Percentiles rank a stretch among this genome's conserved stretches.
Evolutionary conservation across 92 coral and sea anemone species (phyloP).

Genomic region (Porites divaricata): DNA sequence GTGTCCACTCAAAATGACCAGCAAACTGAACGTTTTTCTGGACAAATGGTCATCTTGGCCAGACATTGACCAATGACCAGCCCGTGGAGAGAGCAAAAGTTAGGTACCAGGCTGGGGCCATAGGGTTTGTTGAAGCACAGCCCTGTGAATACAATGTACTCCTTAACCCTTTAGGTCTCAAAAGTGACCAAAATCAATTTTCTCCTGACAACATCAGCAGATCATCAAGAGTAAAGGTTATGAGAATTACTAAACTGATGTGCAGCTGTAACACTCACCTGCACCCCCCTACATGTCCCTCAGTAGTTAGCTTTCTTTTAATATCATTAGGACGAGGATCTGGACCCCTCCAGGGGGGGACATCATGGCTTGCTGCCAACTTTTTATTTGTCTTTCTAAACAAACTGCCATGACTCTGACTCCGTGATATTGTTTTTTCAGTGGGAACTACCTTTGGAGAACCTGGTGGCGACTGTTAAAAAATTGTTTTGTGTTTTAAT

Average conservation of each 20-base stretch:
- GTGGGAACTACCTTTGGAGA: conserved; percentile 29
- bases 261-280: conserved; percentile 34
- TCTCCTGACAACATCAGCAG: too few species aligned
- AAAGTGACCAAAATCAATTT: too few species aligned
- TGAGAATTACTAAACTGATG: neutral
- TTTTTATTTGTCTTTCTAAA: conserved; percentile 56
- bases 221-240: too few species aligned
- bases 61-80: too few species aligned
- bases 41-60: too few species aligned
- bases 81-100: too few species aligned
- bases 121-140: too few species aligned
- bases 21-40: too few species aligned
- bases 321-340: conserved; percentile 76
- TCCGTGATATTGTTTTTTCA: conserved; percentile 46
- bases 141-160: too few species aligned
- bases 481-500: neutral
- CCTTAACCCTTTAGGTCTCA: too few species aligned
- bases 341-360: conserved; percentile 85
- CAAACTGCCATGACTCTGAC: conserved; percentile 73
- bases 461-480: conserved; percentile 64
- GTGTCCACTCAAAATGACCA: too few species aligned
- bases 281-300: conserved; percentile 72
- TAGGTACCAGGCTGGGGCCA: too few species aligned
- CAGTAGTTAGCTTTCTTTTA: conserved; percentile 58
- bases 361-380: conserved; percentile 45